These are phyloP conservation scores for Eupeodes luniger DNA, from an alignment of 2,888 invertebrate species.

Conservation along the genomic window DNA sequence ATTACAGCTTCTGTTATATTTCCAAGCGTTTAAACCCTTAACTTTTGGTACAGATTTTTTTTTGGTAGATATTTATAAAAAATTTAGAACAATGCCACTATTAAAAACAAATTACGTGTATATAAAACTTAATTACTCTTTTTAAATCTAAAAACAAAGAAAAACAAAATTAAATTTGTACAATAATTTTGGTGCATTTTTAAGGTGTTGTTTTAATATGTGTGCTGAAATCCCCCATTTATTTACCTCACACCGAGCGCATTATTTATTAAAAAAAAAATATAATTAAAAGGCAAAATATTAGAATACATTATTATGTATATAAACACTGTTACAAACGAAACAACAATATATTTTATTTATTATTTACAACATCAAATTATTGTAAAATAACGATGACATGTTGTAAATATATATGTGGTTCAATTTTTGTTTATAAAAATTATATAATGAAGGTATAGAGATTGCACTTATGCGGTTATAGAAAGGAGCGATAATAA, in stretches of 20 bases:
- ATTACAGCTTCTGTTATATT: too few relatives aligned
- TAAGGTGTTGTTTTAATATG: conserved; percentile 58
- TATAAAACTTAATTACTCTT: background rate
- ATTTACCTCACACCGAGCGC: conserved; percentile 59
- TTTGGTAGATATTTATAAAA: too few relatives aligned
- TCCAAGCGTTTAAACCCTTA: too few relatives aligned
- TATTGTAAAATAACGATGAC: conserved; percentile 27
- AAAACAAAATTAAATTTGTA: conserved; percentile 49
- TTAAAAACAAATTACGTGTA: background rate
- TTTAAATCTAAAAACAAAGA: conserved; percentile 19
- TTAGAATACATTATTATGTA: conserved; percentile 11
- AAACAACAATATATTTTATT: conserved; percentile 49
- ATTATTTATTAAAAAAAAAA: background rate
- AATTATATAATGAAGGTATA: conserved; percentile 10
- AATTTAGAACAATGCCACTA: conserved; percentile 34
- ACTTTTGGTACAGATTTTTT: too few relatives aligned
- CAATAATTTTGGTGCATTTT: conserved; percentile 49
- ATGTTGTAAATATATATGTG: conserved; percentile 23
- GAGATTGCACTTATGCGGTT: conserved; percentile 1
- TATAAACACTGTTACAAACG: conserved; percentile 58
- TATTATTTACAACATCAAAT: conserved; percentile 64
- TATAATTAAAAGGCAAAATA: conserved; percentile 23
- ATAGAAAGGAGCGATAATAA: background rate
- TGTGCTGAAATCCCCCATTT: conserved; percentile 75
- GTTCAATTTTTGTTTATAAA: background rate